Conservation (phyloP, 2,888 invertebrate genomes). For the Nomada fucata region DNA sequence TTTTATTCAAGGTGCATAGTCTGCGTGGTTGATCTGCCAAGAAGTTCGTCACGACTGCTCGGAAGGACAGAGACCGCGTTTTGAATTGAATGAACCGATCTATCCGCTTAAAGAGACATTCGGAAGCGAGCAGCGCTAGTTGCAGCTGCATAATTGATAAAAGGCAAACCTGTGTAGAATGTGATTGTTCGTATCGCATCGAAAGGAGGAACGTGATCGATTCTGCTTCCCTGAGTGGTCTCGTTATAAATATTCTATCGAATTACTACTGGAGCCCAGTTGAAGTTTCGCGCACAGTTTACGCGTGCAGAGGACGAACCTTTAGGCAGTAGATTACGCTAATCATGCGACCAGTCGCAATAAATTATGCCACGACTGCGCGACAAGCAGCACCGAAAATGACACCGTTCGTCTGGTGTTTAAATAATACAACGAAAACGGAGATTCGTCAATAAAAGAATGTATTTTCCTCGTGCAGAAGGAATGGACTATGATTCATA, state of each 20-base stretch:
- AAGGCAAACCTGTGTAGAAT: background rate
- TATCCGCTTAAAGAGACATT: background rate
- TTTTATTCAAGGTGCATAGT: constrained; percentile 17
- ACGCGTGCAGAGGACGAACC: background rate
- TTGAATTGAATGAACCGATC: background rate
- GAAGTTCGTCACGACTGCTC: background rate
- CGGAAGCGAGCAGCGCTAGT: background rate
- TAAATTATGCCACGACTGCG: background rate
- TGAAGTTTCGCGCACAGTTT: background rate
- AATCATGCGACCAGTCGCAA: background rate
- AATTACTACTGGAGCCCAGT: background rate
- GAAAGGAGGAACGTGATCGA: background rate
- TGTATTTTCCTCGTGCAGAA: too few relatives aligned
- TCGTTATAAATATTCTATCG: background rate
- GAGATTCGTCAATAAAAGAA: too few relatives aligned
- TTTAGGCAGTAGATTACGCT: background rate
- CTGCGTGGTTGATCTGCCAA: constrained; percentile 15
- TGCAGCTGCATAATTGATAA: background rate
- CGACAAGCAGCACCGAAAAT: background rate
- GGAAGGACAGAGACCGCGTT: background rate
- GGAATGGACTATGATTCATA: too few relatives aligned
- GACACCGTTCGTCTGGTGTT: background rate
- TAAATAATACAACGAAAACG: too few relatives aligned
- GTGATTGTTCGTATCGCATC: background rate
- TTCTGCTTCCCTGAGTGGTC: background rate